These are phyloP conservation scores for Sthenelais limicola DNA, from an alignment of 2,888 invertebrate species.

Conservation along the genomic window DNA sequence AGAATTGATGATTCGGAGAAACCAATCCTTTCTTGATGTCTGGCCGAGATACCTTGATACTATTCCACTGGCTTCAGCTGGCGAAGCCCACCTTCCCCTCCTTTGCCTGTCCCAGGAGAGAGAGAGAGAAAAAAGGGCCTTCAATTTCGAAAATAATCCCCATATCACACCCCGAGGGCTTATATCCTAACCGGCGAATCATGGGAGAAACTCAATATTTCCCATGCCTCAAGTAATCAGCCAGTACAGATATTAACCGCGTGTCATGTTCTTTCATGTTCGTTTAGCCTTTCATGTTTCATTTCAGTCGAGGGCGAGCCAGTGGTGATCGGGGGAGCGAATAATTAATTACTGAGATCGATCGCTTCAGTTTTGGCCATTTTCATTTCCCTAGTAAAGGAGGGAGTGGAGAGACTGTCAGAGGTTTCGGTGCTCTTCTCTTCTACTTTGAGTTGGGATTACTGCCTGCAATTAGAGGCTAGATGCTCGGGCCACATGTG, in stretches of 20 bases:
- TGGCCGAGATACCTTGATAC: too few species aligned
- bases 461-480: constrained; percentile 16
- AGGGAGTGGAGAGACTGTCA: neutral
- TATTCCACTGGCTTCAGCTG: too few species aligned
- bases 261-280: constrained; percentile 27
- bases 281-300: constrained; percentile 32
- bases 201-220: constrained; percentile 29
- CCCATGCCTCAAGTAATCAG: neutral
- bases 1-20: too few species aligned
- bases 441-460: constrained; percentile 25
- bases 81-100: too few species aligned
- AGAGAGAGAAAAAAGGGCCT: too few species aligned
- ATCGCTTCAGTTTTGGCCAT: constrained; percentile 14
- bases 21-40: too few species aligned
- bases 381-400: constrained; percentile 13
- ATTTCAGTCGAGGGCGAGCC: neutral
- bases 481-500: constrained; percentile 12
- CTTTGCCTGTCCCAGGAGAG: too few species aligned
- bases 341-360: constrained; percentile 30
- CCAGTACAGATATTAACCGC: constrained; percentile 17
- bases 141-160: too few species aligned
- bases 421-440: constrained; percentile 14
- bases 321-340: neutral
- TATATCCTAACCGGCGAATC: too few species aligned
- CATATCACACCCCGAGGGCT: too few species aligned